Evolutionary conservation across 1,140 invertebrate genomes (phyloP), one percentile per base, ranked within the genome.

Genomic region (Lepidurus couesii): DNA sequence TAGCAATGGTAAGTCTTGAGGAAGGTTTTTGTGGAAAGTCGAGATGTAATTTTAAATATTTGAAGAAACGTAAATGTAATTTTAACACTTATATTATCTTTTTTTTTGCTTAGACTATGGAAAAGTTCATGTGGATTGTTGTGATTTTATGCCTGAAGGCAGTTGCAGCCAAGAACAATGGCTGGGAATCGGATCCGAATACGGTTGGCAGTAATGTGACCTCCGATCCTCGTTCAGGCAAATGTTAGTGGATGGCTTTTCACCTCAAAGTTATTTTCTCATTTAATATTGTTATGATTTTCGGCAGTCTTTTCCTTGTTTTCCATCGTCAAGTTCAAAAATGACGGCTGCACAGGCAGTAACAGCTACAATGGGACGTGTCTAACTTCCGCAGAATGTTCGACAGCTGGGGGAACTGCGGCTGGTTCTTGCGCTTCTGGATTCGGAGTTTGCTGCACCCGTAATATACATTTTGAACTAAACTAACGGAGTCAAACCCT

Each of bases 381-480:
- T 82, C 89, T 92, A 42, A 91, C 92, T 8, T 87, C 89, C 79
- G 86, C 89, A 44, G 91, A 94, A 84, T 95, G 93, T 81, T 83
- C 85, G n/a, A 88, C 89, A 81, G 87, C 90, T 21, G 89, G 89
- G 75, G 93, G 93, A 0, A 88, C 87, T 7, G 86, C 89, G 43
- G 90, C 90, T 3, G 92, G 92, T 13, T 86, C 83, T 6, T 95
- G 93, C 83, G 91, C 91, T 8, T 89, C 89, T 65, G 89, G 88
- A 44, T 87, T 89, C 78, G 90, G 89, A 2, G 88, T 91, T 77
- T 95, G 93, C 83, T 95, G 93, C 82, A 88, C 93, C 77, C 90
- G 93, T 95, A 86, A 90, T 1, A 47, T 2, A 4, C 4, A 16
- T 21, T 7, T 21, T 21, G 0, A 7, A 1, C 0, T 13, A n/a